Conservation (phyloP, 1,140 invertebrate species). For the Drosophila ohnishii region DNA sequence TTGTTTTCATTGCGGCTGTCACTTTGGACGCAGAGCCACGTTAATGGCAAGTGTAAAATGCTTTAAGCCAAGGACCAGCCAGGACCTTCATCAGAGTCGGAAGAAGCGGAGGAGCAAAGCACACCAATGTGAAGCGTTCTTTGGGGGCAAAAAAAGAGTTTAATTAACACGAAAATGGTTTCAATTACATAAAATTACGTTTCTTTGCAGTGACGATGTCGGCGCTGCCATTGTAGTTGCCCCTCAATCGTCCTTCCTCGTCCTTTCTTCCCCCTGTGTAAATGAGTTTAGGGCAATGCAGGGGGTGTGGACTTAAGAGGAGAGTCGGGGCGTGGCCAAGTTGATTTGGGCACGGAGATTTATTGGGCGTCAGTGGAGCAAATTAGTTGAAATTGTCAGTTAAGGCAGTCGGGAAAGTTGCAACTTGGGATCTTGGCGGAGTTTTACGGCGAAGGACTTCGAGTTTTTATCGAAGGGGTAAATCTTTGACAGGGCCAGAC, state of each 20-base stretch:
- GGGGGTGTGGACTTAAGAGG: conserved; percentile 15
- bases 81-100: conserved; percentile 35
- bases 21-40: conserved; percentile 72
- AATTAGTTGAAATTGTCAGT: conserved; percentile 80
- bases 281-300: conserved; percentile 35
- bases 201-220: conserved; percentile 63
- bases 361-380: conserved; percentile 76
- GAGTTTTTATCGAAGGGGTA: conserved; percentile 21
- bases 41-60: conserved; percentile 81
- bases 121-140: conserved; percentile 25
- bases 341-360: conserved; percentile 75
- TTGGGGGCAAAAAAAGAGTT: conserved; percentile 68
- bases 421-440: conserved; percentile 16
- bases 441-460: conserved; percentile 17
- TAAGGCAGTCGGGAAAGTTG: conserved; percentile 44
- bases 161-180: conserved; percentile 82
- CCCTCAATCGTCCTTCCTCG: background rate
- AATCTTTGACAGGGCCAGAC: conserved; percentile 19
- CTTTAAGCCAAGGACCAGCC: conserved; percentile 66
- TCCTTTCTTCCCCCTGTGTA: conserved; percentile 2
- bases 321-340: conserved; percentile 57
- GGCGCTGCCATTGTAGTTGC: conserved; percentile 56
- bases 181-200: conserved; percentile 82
- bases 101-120: conserved; percentile 9
- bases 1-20: conserved; percentile 81